A percentile compares a stretch with the other conserved stretches of the same genome.
Conservation (phyloP, 1,140 invertebrate species). For the Archivesica marissinica region DNA sequence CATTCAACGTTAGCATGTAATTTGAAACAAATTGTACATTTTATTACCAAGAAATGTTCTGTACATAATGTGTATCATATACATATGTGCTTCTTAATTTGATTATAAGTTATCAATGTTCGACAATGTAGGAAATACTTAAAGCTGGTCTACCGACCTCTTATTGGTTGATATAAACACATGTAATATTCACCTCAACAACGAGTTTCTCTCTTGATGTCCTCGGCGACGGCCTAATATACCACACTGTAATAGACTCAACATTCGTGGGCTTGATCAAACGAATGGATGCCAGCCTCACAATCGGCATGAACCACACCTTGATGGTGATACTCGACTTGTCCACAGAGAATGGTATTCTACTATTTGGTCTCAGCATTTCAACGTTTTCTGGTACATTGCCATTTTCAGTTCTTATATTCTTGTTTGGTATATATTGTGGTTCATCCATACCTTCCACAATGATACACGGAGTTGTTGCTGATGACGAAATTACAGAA, state of each 20-base stretch:
- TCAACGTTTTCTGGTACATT: not conserved
- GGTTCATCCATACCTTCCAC: conserved; percentile 35
- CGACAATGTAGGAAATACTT: too few species aligned
- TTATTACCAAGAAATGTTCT: too few species aligned
- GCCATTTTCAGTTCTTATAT: not conserved
- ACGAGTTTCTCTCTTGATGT: not conserved
- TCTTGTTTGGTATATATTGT: conserved; percentile 14
- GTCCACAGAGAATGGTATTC: not conserved
- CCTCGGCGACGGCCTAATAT: conserved; percentile 1
- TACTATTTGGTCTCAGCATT: not conserved
- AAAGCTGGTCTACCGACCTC: too few species aligned
- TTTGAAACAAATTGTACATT: too few species aligned
- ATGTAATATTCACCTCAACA: conserved; percentile 12
- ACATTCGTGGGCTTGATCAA: not conserved
- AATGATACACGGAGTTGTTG: conserved; percentile 11
- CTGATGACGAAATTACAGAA: too few species aligned
- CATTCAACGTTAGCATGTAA: too few species aligned
- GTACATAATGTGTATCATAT: too few species aligned
- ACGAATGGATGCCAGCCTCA: not conserved
- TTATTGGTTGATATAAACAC: not conserved
- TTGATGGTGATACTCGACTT: not conserved
- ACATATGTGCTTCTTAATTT: too few species aligned
- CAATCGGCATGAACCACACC: not conserved
- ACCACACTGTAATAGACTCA: not conserved
- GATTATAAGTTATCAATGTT: too few species aligned